Percentiles rank a stretch among this genome's conserved stretches.
These are phyloP conservation scores for Hydraecia micacea DNA, from an alignment of 2,888 invertebrate species.

Conservation along the genomic window DNA sequence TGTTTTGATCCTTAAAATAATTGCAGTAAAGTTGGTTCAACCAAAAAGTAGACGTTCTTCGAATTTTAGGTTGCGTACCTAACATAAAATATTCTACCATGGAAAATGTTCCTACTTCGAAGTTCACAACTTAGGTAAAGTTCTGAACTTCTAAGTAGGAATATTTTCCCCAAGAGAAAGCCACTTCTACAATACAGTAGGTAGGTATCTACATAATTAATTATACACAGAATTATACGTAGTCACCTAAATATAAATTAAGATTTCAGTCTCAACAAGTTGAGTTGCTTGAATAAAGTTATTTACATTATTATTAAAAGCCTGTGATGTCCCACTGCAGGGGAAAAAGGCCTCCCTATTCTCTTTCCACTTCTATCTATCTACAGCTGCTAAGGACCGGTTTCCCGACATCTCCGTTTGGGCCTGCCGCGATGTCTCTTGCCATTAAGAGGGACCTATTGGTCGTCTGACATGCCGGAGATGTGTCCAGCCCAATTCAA, in stretches of 20 bases:
- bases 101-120: background rate
- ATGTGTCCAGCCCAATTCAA: background rate
- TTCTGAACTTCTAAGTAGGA: background rate
- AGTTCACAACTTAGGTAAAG: background rate
- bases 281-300: conserved; percentile 6
- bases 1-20: background rate
- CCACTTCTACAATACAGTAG: background rate
- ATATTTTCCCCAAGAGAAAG: background rate
- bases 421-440: too few species aligned
- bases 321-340: too few species aligned
- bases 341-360: too few species aligned
- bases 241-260: background rate
- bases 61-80: background rate
- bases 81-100: background rate
- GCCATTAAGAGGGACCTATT: too few species aligned
- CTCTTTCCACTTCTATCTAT: background rate
- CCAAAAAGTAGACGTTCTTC: background rate
- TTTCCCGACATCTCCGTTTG: too few species aligned
- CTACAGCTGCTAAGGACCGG: background rate
- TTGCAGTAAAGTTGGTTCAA: background rate
- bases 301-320: background rate
- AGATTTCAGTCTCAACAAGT: background rate
- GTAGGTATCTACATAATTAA: background rate
- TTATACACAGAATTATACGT: background rate
- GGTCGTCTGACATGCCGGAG: background rate